phyloP scores from a whole-genome alignment of 1,140 invertebrate genomes.

The Eumeta japonica region DNA sequence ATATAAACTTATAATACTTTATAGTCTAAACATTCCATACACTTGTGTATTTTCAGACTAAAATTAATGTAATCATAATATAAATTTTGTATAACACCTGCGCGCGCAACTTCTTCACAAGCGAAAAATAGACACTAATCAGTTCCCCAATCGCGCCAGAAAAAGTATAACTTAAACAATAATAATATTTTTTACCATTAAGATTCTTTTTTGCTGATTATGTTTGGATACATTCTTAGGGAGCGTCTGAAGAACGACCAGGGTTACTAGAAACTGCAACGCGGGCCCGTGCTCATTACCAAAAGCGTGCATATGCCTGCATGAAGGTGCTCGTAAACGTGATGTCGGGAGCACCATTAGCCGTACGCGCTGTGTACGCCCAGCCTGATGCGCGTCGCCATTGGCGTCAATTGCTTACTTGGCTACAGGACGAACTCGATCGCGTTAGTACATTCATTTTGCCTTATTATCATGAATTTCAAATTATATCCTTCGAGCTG shows the following conservation, averaged over 20 bases:
- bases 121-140: no score
- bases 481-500: not conserved
- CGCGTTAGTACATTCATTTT: constrained; percentile 51
- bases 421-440: constrained; percentile 94
- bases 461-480: constrained; percentile 24
- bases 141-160: no score
- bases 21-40: no score
- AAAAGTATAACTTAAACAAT: no score
- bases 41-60: no score
- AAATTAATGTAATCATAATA: no score
- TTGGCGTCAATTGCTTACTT: constrained; percentile 86
- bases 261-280: constrained; percentile 92
- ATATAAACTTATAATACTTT: no score
- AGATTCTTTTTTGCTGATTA: not conserved
- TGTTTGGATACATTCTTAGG: constrained; percentile 23
- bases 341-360: constrained; percentile 79
- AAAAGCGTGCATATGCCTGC: constrained; percentile 95
- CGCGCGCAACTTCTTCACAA: no score
- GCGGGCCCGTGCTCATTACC: constrained; percentile 90
- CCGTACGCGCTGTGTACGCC: constrained; percentile 73
- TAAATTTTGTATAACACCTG: no score
- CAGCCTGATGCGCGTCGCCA: constrained; percentile 78
- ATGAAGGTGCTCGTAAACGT: constrained; percentile 92
- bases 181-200: not conserved
- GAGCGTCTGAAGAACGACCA: constrained; percentile 87